Evolutionary conservation across 2,797 vertebrate genomes (phyloP).

Genomic region (Bovichtus diacanthus): DNA sequence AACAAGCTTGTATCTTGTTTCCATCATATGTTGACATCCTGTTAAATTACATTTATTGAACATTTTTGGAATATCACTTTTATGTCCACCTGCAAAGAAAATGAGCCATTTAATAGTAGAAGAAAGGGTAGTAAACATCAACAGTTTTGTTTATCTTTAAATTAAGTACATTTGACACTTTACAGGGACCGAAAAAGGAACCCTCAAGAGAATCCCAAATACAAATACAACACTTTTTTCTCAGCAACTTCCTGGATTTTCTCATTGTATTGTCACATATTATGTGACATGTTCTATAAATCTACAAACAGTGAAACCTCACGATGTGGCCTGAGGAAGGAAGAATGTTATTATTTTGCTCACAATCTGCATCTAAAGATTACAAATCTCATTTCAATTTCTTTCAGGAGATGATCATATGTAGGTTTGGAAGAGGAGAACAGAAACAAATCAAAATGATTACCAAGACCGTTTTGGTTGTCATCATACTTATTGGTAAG

Average conservation of each 20-base stretch:
- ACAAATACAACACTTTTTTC: background rate
- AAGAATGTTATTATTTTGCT: background rate
- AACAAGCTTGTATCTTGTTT: background rate
- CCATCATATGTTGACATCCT: background rate
- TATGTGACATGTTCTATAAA: background rate
- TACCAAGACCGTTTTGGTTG: background rate
- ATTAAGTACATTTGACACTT: background rate
- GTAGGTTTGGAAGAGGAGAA: background rate
- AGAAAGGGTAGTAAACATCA: too few species aligned
- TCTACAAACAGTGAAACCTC: background rate
- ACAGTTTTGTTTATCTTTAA: background rate
- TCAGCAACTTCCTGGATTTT: background rate
- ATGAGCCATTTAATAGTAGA: background rate
- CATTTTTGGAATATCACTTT: background rate
- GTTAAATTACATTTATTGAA: too few species aligned
- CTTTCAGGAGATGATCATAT: conserved; percentile 7
- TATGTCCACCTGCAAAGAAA: background rate
- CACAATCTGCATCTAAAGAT: background rate
- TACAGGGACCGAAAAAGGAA: background rate
- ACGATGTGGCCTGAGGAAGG: background rate
- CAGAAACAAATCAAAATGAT: conserved; percentile 1
- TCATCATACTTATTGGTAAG: conserved; percentile 26
- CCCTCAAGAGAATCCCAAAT: background rate
- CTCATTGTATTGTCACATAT: background rate
- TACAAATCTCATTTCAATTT: background rate